A percentile compares a stretch with the other conserved stretches of the same genome.
These are phyloP conservation scores for Lepus europaeus DNA, from an alignment of 2,113 vertebrate genomes.

Conservation along the genomic window DNA sequence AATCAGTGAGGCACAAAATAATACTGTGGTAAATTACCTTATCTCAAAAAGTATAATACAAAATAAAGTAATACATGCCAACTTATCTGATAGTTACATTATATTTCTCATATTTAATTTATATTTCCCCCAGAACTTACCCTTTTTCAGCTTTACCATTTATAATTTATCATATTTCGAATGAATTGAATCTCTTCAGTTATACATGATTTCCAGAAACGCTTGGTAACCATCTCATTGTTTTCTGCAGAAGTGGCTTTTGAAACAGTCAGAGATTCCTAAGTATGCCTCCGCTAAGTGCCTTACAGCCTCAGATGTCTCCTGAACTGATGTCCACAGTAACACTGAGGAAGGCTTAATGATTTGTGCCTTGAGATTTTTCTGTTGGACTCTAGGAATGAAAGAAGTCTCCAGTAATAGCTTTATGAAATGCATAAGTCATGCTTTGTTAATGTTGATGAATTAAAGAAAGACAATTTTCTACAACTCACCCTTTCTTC, in stretches of 20 bases:
- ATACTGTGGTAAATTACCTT: constrained; percentile 40
- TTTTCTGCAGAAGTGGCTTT: constrained; percentile 74
- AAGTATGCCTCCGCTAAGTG: constrained; percentile 77
- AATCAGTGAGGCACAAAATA: constrained; percentile 60
- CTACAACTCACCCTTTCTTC: constrained; percentile 49
- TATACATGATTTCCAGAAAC: constrained; percentile 72
- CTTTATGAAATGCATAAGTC: constrained; percentile 77
- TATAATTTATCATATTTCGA: constrained; percentile 80
- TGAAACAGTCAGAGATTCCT: constrained; percentile 71
- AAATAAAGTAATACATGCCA: constrained; percentile 55
- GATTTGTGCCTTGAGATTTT: constrained; percentile 78
- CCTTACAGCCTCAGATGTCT: constrained; percentile 64
- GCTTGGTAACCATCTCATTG: constrained; percentile 68
- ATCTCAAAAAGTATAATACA: constrained; percentile 58
- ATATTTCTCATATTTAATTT: constrained; percentile 74
- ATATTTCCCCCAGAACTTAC: constrained; percentile 63
- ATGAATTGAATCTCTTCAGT: constrained; percentile 71
- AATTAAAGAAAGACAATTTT: constrained; percentile 64
- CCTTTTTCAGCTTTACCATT: constrained; percentile 67
- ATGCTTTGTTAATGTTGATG: constrained; percentile 70
- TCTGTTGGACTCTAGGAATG: constrained; percentile 69
- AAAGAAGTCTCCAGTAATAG: constrained; percentile 68
- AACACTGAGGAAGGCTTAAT: constrained; percentile 75
- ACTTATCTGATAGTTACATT: constrained; percentile 65
- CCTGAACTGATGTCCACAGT: constrained; percentile 69